Evolutionary conservation across 2,113 vertebrate species (phyloP).

Genomic region (Prunella himalayana): DNA sequence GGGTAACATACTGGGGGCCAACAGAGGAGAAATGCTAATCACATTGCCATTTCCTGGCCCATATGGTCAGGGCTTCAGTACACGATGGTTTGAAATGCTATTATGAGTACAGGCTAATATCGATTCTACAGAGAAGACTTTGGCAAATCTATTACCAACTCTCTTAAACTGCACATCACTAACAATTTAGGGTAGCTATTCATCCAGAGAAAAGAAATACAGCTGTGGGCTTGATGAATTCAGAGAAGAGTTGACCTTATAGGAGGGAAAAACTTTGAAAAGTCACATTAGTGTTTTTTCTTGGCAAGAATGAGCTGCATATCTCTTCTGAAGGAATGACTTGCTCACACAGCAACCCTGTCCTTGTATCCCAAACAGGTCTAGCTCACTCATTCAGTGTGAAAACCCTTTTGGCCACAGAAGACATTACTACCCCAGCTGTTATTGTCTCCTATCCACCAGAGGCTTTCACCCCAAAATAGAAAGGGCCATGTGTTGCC

Average conservation of each 20-base stretch:
- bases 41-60: conserved; percentile 39
- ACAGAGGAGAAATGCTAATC: conserved; percentile 44
- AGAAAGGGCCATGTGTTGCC: neutral
- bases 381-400: neutral
- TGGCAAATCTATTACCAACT: conserved; percentile 32
- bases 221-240: conserved; percentile 1
- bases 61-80: conserved; percentile 47
- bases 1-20: conserved; percentile 25
- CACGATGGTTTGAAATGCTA: conserved; percentile 6
- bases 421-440: neutral
- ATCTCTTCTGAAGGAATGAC: neutral
- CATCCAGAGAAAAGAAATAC: conserved; percentile 37
- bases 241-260: neutral
- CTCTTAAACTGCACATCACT: conserved; percentile 15
- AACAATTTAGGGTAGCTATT: neutral
- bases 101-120: conserved; percentile 48
- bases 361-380: neutral
- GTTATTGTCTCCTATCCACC: neutral
- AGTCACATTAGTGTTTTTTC: neutral
- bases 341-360: neutral
- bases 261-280: neutral
- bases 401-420: neutral
- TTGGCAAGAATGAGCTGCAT: neutral
- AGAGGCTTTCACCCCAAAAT: neutral
- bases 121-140: conserved; percentile 32